Conservation (phyloP, 2,797 vertebrate species). For the Acanthurus leucopareius region DNA sequence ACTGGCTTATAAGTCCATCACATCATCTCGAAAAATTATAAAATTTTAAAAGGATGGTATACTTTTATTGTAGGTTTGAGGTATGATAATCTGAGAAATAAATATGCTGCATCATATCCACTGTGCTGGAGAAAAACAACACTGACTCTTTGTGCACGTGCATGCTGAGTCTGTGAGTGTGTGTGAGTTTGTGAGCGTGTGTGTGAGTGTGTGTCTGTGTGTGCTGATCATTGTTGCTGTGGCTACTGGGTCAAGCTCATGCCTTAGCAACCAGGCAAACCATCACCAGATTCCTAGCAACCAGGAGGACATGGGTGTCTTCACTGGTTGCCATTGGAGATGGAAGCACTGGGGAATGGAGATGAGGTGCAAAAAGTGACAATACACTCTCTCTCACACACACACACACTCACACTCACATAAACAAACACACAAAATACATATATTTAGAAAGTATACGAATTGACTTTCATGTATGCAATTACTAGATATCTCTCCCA, state of each 20-base stretch:
- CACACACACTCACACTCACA: not conserved
- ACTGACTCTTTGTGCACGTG: not conserved
- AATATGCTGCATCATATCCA: too few relatives aligned
- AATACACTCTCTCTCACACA: slow-evolving; percentile 36
- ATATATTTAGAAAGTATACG: slow-evolving; percentile 10
- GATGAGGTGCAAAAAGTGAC: too few relatives aligned
- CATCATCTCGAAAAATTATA: not conserved
- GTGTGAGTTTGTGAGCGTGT: not conserved
- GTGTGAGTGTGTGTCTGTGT: not conserved
- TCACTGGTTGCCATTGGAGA: too few relatives aligned
- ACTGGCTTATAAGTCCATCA: not conserved
- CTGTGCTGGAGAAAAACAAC: too few relatives aligned
- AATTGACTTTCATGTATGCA: slow-evolving; percentile 48
- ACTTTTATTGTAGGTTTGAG: too few relatives aligned
- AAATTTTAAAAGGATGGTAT: too few relatives aligned
- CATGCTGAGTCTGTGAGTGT: not conserved
- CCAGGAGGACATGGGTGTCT: too few relatives aligned
- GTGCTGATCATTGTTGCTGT: not conserved
- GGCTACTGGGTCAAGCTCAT: too few relatives aligned
- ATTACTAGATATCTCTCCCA: slow-evolving; percentile 5
- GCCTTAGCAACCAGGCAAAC: slow-evolving; percentile 55
- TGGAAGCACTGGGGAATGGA: too few relatives aligned
- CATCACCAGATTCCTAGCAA: slow-evolving; percentile 70
- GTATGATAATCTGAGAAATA: too few relatives aligned
- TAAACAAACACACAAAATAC: not conserved